Base-by-base conservation (phyloP, 2,113 vertebrate species). In the Galeopterus variegatus region DNA sequence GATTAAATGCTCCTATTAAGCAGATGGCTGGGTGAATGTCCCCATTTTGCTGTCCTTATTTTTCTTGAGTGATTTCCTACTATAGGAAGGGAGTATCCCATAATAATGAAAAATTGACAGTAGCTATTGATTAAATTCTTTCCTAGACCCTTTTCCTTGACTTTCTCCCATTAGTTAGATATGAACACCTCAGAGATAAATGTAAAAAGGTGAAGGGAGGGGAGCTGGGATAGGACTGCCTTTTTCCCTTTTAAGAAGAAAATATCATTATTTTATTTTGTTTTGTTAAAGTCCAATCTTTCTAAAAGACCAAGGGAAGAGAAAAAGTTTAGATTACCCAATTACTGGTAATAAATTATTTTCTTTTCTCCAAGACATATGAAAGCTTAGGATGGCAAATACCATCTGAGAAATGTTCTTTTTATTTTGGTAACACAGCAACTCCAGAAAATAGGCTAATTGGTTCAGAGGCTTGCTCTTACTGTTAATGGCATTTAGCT, bases 71-170 rank as follows among this genome's bases (percentile, higher is more conserved):
- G 97, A 98, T 98, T 98, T 98, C 97, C 97, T 97, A 93, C 92
- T 97, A 96, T 95, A 98, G 96, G 97, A 98, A 98, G 97, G 95
- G 96, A 97, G 93, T 95, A 97, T 95, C 96, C 95, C 97, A 98
- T 98, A 98, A 98, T 93, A 97, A 98, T 98, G 97, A 98, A 97
- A 97, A 97, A 98, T 97, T 96, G 98, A 92, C 95, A 96, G 79
- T 26, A 60, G 76, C 72, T 97, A 98, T 98, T 97, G 98, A 98
- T 98, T 97, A 94, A 96, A 97, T 94, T 90, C 69, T 62, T 96
- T 72, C 86, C 75, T 80, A 89, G 67, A 92, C 93, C 73, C 45
- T 96, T 96, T 96, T 67, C 92, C 92, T 92, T 86, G 92, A 85
- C 65, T 97, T 86, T 72, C 50, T 15, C 92, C 90, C 96, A 96